Evolutionary conservation across 2,113 vertebrate species (phyloP).

Genomic region (Archilochus colubris): DNA sequence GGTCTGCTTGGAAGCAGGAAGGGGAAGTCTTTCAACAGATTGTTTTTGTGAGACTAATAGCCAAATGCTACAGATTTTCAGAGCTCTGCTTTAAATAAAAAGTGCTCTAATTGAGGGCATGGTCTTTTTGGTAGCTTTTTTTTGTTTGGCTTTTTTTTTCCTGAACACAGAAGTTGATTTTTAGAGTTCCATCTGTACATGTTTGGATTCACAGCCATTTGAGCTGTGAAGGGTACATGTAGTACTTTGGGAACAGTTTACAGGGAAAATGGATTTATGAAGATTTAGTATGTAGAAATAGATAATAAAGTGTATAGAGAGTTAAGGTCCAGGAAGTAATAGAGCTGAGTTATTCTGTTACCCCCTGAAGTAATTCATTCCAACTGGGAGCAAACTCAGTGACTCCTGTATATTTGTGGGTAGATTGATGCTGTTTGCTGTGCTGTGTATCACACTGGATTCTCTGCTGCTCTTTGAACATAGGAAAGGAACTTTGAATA

Average conservation of each 20-base stretch:
- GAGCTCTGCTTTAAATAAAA: neutral
- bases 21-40: neutral
- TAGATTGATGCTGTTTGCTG: neutral
- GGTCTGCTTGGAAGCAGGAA: neutral
- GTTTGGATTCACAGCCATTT: neutral
- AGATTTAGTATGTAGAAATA: neutral
- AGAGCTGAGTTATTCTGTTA: neutral
- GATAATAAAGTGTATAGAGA: neutral
- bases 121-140: neutral
- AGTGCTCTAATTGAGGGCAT: neutral
- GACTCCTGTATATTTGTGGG: neutral
- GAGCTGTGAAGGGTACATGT: neutral
- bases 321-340: neutral
- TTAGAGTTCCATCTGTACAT: neutral
- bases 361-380: neutral
- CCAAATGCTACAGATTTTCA: neutral
- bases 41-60: neutral
- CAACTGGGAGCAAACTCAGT: fast-evolving
- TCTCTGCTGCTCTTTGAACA: neutral
- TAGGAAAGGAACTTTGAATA: neutral
- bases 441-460: fast-evolving
- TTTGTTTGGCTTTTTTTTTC: neutral
- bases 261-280: neutral
- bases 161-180: neutral
- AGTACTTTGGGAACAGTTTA: neutral